Evolutionary conservation across 2,888 invertebrate species (phyloP).

Genomic region (Anoncus sp.): DNA sequence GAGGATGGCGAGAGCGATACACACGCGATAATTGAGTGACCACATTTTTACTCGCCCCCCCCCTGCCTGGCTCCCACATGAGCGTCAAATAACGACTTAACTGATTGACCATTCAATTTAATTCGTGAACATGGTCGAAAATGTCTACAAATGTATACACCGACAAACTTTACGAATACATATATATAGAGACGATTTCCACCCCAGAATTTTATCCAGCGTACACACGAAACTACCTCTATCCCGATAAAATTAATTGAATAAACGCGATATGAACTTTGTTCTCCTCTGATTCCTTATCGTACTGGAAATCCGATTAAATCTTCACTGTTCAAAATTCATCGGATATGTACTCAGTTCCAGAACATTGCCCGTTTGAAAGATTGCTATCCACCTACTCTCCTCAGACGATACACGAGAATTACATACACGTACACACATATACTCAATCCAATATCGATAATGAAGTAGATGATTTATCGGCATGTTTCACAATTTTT

Average conservation of each 20-base stretch:
- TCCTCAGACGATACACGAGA: conserved; percentile 8
- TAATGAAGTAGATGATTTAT: not conserved
- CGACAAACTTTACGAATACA: not conserved
- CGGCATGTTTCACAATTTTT: not conserved
- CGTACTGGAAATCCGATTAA: conserved; percentile 51
- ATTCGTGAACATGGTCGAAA: conserved; percentile 34
- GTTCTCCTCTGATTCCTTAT: conserved; percentile 41
- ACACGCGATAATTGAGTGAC: conserved; percentile 56
- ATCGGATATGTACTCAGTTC: not conserved
- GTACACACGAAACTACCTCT: not conserved
- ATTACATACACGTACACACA: not conserved
- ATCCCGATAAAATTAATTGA: conserved; percentile 56
- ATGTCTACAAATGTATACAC: not conserved
- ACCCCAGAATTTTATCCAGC: conserved; percentile 30
- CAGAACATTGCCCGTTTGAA: conserved; percentile 15
- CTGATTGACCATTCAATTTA: conserved; percentile 53
- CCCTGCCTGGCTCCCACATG: no score
- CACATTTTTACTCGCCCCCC: conserved; percentile 43
- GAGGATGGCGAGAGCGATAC: conserved; percentile 20
- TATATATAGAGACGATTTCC: not conserved
- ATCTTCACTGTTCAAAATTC: conserved; percentile 26
- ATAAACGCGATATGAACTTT: conserved; percentile 52
- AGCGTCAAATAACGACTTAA: conserved; percentile 54
- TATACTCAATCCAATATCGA: not conserved
- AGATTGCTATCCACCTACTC: conserved; percentile 12